Percentiles rank a stretch among this genome's conserved stretches.
Evolutionary conservation across 2,113 vertebrate genomes (phyloP).

Genomic region (Notiomystis cincta): DNA sequence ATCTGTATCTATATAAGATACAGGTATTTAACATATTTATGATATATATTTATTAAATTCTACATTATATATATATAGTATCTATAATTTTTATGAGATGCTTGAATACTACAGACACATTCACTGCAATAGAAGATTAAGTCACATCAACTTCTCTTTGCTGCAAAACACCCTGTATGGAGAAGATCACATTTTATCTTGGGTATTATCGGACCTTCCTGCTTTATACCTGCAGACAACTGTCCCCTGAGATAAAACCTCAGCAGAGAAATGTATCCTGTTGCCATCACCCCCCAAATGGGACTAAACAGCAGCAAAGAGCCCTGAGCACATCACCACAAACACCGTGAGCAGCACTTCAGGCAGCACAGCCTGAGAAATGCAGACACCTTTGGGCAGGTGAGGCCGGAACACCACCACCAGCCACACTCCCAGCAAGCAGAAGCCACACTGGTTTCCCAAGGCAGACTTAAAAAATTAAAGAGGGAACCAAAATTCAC

Average conservation of each 20-base stretch:
- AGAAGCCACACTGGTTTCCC: neutral
- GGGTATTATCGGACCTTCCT: neutral
- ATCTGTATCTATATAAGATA: no score
- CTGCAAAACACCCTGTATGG: neutral
- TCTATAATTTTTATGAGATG: neutral
- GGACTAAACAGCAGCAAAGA: neutral
- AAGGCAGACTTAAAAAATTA: neutral
- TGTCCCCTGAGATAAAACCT: neutral
- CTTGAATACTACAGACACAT: neutral
- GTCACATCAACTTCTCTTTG: neutral
- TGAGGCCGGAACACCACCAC: neutral
- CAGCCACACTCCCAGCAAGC: neutral
- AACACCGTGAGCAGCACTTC: accelerated
- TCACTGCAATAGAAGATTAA: neutral
- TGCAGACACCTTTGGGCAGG: accelerated
- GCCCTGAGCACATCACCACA: neutral
- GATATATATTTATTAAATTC: neutral
- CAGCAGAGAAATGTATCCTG: neutral
- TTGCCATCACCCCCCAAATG: neutral
- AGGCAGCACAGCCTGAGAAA: neutral
- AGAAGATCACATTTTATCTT: neutral
- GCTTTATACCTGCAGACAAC: neutral
- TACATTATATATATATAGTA: no score
- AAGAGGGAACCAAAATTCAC: neutral
- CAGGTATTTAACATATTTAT: no score